phyloP scores from a whole-genome alignment of 2,888 invertebrate species.

The Macaria notata region DNA sequence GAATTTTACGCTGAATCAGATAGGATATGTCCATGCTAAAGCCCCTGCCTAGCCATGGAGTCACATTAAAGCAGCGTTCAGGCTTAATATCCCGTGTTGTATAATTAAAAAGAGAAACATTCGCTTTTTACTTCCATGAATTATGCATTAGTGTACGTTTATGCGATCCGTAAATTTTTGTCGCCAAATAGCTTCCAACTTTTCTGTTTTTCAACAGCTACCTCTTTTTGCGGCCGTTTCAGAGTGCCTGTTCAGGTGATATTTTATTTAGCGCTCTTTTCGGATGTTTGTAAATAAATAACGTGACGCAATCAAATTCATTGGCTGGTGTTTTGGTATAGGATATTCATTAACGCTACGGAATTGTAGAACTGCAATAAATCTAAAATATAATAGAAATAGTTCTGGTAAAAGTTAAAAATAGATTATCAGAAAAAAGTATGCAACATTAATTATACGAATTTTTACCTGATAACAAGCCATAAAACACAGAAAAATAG shows the following conservation, averaged over 20 bases:
- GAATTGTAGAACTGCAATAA: too few relatives aligned
- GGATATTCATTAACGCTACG: background rate
- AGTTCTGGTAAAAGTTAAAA: too few relatives aligned
- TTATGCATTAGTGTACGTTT: slow-evolving; percentile 78
- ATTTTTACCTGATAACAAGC: too few relatives aligned
- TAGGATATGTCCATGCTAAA: too few relatives aligned
- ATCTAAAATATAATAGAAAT: too few relatives aligned
- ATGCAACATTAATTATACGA: too few relatives aligned
- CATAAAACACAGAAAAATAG: too few relatives aligned
- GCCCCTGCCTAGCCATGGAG: slow-evolving; percentile 24
- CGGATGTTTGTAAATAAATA: slow-evolving; percentile 22
- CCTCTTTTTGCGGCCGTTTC: slow-evolving; percentile 39
- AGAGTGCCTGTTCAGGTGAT: slow-evolving; percentile 32
- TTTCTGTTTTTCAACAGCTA: slow-evolving; percentile 52
- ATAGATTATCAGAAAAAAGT: too few relatives aligned
- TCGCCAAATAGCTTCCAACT: slow-evolving; percentile 62
- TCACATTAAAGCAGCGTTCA: slow-evolving; percentile 61
- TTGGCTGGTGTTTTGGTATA: background rate
- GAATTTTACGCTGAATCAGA: too few relatives aligned
- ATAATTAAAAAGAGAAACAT: slow-evolving; percentile 81
- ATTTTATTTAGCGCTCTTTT: slow-evolving; percentile 32
- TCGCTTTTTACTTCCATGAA: slow-evolving; percentile 78
- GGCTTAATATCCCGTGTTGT: slow-evolving; percentile 76
- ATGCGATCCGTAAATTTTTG: slow-evolving; percentile 75
- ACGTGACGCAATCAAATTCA: slow-evolving; percentile 10